Conservation (phyloP, 2,888 invertebrate genomes). For the Cheiracanthium punctorium region DNA sequence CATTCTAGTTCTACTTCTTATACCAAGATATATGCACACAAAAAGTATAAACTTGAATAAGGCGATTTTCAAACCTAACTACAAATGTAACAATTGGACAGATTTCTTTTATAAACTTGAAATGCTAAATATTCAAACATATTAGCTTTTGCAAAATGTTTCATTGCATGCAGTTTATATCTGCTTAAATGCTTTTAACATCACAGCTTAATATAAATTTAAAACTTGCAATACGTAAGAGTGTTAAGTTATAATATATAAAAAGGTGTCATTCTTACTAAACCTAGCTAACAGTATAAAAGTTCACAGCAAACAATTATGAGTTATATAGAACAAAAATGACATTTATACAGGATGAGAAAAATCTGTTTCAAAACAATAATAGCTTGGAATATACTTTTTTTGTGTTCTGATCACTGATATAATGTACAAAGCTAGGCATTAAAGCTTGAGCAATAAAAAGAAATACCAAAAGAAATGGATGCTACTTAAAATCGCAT, state of each 20-base stretch:
- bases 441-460: constrained; percentile 6
- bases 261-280: neutral
- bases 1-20: no score
- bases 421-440: neutral
- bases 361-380: neutral
- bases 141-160: no score
- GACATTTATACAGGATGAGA: neutral
- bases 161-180: no score
- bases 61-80: no score
- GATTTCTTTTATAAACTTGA: no score
- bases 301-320: neutral
- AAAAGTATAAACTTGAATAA: no score
- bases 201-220: neutral
- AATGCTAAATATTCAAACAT: no score
- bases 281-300: neutral
- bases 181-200: no score
- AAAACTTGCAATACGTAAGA: neutral
- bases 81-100: no score
- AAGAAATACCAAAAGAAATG: neutral
- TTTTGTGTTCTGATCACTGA: no score
- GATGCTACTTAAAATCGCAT: constrained; percentile 71
- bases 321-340: neutral
- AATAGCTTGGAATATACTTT: neutral
- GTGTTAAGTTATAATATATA: neutral
- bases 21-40: no score